Evolutionary conservation across 1,140 invertebrate genomes (phyloP), one percentile per base, ranked within the genome.

Genomic region (silkworm (Bombyx mori)): DNA sequence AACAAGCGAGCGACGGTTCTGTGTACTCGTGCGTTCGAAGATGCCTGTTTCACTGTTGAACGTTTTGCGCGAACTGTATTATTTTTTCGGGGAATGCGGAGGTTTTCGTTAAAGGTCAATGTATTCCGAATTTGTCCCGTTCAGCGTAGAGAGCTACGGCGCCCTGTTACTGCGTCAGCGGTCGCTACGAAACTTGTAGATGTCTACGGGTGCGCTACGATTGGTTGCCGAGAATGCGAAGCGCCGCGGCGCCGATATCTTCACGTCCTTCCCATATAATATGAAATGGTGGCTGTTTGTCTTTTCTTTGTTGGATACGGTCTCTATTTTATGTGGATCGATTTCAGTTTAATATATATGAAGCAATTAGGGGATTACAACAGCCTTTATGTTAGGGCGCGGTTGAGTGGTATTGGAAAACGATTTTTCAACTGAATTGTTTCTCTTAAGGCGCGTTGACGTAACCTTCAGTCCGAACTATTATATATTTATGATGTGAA

Each of bases 121-220:
- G 70, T 69, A 66, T 62, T 58, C 62, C 50, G 60, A 35, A 55
- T 46, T 59, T 60, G 55, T 69, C 69, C 68, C 63, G 69, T 55
- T 67, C 57, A 64, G 64, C 71, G 69, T 69, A 71, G 77, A 69
- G 68, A 35, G 42, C 68, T 73, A 75, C 75, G 69, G 65, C 66
- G 70, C 64, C 56, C 65, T 65, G 61, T 49, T 62, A 72, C 76
- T 78, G 77, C 77, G 79, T 75, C 79, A 74, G 71, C 58, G 64
- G 61, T 55, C 65, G 76, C 79, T 79, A 77, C 75, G 73, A 71
- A 72, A 67, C 62, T 77, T 75, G 81, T 84, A 84, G 81, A 71
- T 69, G 69, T 67, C 77, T 78, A 82, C 76, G 69, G 58, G 64
- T 69, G 26, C 4, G 26, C 26, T 75, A 73, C 71, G 73, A 71